phyloP scores from a whole-genome alignment of 1,140 invertebrate species.

The Tetragnatha versicolor region DNA sequence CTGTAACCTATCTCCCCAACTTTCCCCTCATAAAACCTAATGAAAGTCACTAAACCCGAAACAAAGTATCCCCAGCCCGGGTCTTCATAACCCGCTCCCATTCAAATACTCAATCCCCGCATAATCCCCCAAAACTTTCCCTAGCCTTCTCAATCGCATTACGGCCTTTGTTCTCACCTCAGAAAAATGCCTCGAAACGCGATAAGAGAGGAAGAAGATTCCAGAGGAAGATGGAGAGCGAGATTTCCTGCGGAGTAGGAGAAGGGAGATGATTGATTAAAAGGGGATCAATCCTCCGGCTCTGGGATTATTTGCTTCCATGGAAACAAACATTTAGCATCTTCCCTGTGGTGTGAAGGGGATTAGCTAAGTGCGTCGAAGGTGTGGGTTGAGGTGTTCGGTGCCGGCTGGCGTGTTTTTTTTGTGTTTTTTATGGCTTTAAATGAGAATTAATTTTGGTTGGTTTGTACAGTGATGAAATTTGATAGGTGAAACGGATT shows the following conservation, averaged over 20 bases:
- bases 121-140: no score
- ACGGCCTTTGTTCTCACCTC: no score
- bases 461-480: background rate
- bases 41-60: no score
- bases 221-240: background rate
- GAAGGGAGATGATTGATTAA: constrained; percentile 23
- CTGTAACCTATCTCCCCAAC: no score
- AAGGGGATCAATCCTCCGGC: constrained; percentile 23
- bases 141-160: no score
- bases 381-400: background rate
- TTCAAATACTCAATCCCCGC: no score
- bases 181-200: no score
- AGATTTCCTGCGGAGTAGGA: background rate
- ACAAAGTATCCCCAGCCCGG: no score
- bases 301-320: constrained; percentile 18
- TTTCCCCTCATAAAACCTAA: no score
- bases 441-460: background rate
- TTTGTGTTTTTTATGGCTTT: background rate
- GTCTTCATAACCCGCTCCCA: no score
- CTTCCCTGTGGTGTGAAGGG: background rate
- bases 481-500: background rate
- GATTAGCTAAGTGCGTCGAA: background rate
- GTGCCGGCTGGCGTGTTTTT: background rate
- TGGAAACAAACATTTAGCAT: constrained; percentile 23
- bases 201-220: no score